Percentiles rank a stretch among this genome's conserved stretches.
Evolutionary conservation across 2,888 invertebrate species (phyloP).

Genomic region (Parnassius mnemosyne): DNA sequence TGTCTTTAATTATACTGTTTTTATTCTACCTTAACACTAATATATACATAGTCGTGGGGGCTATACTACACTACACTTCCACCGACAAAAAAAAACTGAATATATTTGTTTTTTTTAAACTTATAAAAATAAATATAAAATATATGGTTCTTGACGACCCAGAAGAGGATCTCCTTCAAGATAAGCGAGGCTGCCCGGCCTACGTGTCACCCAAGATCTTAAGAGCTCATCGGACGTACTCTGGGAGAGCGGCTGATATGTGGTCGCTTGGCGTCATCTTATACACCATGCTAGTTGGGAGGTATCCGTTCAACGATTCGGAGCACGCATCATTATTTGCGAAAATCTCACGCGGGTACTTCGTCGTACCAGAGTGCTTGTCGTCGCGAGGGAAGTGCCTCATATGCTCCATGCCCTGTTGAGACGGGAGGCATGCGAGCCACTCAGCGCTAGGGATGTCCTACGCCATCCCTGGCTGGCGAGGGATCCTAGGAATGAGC

Average conservation of each 20-base stretch:
- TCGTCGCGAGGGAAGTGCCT: conserved; percentile 91
- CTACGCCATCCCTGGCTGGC: conserved; percentile 92
- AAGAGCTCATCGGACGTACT: conserved; percentile 87
- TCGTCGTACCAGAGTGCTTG: conserved; percentile 90
- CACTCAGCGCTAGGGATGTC: conserved; percentile 89
- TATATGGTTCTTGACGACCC: conserved; percentile 91
- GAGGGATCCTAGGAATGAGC: conserved; percentile 75
- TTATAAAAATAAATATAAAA: no score
- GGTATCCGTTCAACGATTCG: conserved; percentile 96
- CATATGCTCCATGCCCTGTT: conserved; percentile 90
- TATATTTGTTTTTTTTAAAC: no score
- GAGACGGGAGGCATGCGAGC: conserved; percentile 89
- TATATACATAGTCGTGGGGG: no score
- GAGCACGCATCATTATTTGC: conserved; percentile 93
- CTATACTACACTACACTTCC: no score
- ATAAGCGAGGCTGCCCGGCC: conserved; percentile 96
- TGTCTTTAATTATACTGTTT: no score
- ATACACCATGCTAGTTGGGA: conserved; percentile 96
- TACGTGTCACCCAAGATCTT: conserved; percentile 97
- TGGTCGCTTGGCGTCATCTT: conserved; percentile 95
- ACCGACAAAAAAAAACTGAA: no score
- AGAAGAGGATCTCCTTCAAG: conserved; percentile 90
- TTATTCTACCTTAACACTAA: no score
- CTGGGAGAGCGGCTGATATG: conserved; percentile 93
- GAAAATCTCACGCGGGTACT: conserved; percentile 93